Evolutionary conservation across 2,888 invertebrate genomes (phyloP).

Genomic region (Phalera bucephala): DNA sequence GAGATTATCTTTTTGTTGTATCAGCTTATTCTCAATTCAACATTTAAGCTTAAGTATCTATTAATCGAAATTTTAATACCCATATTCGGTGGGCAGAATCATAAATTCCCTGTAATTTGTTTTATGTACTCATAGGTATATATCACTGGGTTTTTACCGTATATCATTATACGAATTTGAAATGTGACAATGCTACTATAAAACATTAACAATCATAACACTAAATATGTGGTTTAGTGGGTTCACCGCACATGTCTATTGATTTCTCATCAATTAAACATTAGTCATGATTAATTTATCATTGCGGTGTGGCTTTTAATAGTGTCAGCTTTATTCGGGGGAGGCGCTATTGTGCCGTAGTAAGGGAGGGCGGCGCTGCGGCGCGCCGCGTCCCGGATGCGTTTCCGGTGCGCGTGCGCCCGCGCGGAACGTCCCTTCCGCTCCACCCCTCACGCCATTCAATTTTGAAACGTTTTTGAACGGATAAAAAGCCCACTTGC

Average conservation of each 20-base stretch:
- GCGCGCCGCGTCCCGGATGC: slow-evolving; percentile 78
- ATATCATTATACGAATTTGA: no score
- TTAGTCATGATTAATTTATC: slow-evolving; percentile 32
- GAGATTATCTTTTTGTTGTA: no score
- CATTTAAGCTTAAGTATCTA: no score
- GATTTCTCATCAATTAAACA: slow-evolving; percentile 41
- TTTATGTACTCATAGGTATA: no score
- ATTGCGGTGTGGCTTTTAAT: slow-evolving; percentile 27
- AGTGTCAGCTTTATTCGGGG: slow-evolving; percentile 31
- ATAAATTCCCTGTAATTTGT: no score
- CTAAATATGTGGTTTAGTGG: slow-evolving; percentile 21
- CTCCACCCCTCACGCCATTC: slow-evolving; percentile 61
- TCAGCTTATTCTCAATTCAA: no score
- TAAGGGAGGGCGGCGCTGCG: slow-evolving; percentile 55
- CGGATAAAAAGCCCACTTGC: slow-evolving; percentile 48
- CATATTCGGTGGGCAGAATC: no score
- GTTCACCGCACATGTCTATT: slow-evolving; percentile 17
- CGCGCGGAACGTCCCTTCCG: slow-evolving; percentile 78
- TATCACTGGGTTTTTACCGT: no score
- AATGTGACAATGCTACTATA: no score
- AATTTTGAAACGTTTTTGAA: slow-evolving; percentile 41
- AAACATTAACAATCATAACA: slow-evolving; percentile 1
- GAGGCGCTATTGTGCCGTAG: slow-evolving; percentile 45
- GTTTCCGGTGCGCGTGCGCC: slow-evolving; percentile 72
- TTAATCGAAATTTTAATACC: no score